Evolutionary conservation across 2,888 invertebrate species (phyloP).

Genomic region (Gryllus longicercus): DNA sequence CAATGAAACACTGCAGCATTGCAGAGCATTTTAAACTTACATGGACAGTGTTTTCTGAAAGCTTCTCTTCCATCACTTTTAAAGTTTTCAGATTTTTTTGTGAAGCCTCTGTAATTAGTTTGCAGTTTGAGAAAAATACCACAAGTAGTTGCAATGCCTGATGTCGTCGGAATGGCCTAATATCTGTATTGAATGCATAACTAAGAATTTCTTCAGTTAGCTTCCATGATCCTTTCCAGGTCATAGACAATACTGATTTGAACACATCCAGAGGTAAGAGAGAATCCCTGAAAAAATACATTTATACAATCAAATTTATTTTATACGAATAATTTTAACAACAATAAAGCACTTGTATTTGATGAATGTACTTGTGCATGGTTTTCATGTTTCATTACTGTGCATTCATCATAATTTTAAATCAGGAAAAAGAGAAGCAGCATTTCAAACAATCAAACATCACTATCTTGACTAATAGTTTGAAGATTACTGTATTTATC

Average conservation of each 20-base stretch:
- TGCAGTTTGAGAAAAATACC: conserved; percentile 61
- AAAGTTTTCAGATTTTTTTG: conserved; percentile 42
- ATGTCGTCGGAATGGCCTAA: conserved; percentile 62
- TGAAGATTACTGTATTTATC: too few relatives aligned
- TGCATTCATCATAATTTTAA: too few relatives aligned
- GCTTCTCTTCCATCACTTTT: conserved; percentile 50
- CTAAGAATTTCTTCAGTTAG: conserved; percentile 58
- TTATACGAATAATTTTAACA: too few relatives aligned
- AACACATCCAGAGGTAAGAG: conserved; percentile 63
- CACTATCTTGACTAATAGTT: too few relatives aligned
- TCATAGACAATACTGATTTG: conserved; percentile 60
- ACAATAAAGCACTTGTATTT: too few relatives aligned
- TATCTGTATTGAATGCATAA: conserved; percentile 57
- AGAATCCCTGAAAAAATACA: conserved; percentile 50
- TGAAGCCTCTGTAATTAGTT: conserved; percentile 47
- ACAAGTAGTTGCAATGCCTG: conserved; percentile 65
- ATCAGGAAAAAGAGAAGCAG: too few relatives aligned
- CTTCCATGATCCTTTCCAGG: conserved; percentile 63
- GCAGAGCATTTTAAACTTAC: conserved; percentile 40
- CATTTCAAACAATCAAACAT: too few relatives aligned
- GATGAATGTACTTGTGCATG: too few relatives aligned
- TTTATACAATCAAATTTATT: too few relatives aligned
- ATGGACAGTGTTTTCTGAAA: conserved; percentile 49
- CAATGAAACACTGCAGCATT: conserved; percentile 36
- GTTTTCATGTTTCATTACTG: too few relatives aligned